These are phyloP conservation scores for Lysandra bellargus DNA, from an alignment of 2,888 invertebrate genomes.

Conservation along the genomic window DNA sequence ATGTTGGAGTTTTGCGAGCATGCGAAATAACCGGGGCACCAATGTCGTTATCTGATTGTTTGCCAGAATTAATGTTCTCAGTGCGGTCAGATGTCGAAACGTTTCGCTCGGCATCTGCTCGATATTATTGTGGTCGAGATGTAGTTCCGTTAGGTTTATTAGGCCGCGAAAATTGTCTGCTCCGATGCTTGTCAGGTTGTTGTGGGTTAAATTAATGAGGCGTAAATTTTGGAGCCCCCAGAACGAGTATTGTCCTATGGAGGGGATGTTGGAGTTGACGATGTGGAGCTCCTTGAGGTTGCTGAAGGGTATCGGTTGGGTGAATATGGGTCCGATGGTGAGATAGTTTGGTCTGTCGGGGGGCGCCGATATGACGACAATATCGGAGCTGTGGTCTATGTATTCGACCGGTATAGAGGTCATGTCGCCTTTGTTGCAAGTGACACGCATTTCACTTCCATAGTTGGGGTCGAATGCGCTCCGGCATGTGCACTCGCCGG, in stretches of 20 bases:
- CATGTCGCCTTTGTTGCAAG: conserved; percentile 83
- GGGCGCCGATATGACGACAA: conserved; percentile 85
- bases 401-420: conserved; percentile 82
- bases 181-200: conserved; percentile 85
- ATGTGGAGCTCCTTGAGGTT: conserved; percentile 86
- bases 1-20: conserved; percentile 85
- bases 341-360: conserved; percentile 81
- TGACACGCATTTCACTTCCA: conserved; percentile 79
- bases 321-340: conserved; percentile 86
- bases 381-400: conserved; percentile 83
- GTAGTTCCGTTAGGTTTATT: conserved; percentile 85
- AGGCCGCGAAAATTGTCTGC: conserved; percentile 89
- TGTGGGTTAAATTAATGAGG: conserved; percentile 84
- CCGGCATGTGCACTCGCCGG: conserved; percentile 83
- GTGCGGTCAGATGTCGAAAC: conserved; percentile 86
- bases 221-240: conserved; percentile 86
- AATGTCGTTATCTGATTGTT: conserved; percentile 85
- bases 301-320: conserved; percentile 71
- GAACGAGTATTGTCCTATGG: conserved; percentile 89
- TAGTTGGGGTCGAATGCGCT: conserved; percentile 73
- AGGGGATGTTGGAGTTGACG: conserved; percentile 86
- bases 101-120: conserved; percentile 87
- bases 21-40: conserved; percentile 86
- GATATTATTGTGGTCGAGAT: conserved; percentile 88
- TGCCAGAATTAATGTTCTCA: conserved; percentile 83